Base-by-base conservation (phyloP, 2,113 vertebrate species). In the Pandion haliaetus region DNA sequence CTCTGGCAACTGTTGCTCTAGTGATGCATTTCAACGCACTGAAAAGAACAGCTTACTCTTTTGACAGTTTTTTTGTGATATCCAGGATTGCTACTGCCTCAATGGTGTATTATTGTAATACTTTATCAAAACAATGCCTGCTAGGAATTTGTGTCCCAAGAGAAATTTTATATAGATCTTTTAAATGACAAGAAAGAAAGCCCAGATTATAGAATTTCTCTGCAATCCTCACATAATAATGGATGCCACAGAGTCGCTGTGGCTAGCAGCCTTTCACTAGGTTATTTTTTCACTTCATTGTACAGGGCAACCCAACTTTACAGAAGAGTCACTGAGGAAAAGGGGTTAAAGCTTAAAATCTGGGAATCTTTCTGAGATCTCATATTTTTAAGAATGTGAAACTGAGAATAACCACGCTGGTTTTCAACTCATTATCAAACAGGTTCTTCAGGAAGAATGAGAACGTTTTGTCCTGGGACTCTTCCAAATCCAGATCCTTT, bases 51-150 rank as follows among this genome's bases (percentile, higher is more conserved):
- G 63, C 49, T 91, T 89, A 67, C 36, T 87, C 74, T 85, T 96
- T 82, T 88, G 77, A 94, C 58, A 87, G 0, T 25, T 85, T 92
- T 91, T 91, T 93, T 91, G 52, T 91, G 94, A 94, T 93, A 91
- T 67, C 87, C 55, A 83, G 38, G 17, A 82, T 66, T 82, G 59
- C 31, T 88, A 62, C 73, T 89, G 38, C 52, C 89, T 94, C 73
- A 45, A 36, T 79, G 32, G 54, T 74, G 36, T 86, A 90, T 96
- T 95, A 97, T 91, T 94, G 79, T 94, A 94, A 95, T 93, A 80
- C 63, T 96, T 95, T 63, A 85, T 96, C 93, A 96, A 94, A 97
- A 95, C 66, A 82, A 87, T 91, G 76, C 40, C 89, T 93, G 58
- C 54, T n/a, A 93, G 91, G 49, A 93, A 88, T 81, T 92, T 71